Percentiles rank a stretch among this genome's conserved stretches.
Evolutionary conservation across 2,113 vertebrate species (phyloP).

Genomic region (Sebastes schlegelii): DNA sequence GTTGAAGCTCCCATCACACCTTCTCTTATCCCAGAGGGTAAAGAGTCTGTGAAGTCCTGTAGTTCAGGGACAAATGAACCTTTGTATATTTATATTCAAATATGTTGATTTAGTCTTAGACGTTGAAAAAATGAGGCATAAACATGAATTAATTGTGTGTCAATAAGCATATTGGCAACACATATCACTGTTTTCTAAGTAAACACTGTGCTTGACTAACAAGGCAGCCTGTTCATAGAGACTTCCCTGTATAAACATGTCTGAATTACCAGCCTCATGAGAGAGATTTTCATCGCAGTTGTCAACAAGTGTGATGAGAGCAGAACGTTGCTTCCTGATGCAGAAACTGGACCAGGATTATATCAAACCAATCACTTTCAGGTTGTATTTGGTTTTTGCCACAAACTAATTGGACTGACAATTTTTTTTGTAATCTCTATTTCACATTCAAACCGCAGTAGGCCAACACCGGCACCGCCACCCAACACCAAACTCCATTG

Average conservation of each 20-base stretch:
- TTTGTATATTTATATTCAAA: not conserved
- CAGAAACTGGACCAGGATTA: conserved; percentile 12
- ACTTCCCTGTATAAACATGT: conserved; percentile 21
- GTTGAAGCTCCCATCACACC: conserved; percentile 61
- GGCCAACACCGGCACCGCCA: conserved; percentile 12
- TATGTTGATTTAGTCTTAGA: not conserved
- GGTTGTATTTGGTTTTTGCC: conserved; percentile 7
- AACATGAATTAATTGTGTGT: not conserved
- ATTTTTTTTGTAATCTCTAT: conserved; percentile 26
- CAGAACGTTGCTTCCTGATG: conserved; percentile 11
- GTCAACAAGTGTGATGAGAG: conserved; percentile 49
- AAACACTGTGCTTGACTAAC: not conserved
- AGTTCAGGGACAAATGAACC: not conserved
- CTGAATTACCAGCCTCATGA: not conserved
- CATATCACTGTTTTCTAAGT: not conserved
- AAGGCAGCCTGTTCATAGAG: not conserved
- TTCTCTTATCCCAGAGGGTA: conserved; percentile 51
- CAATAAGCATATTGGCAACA: not conserved
- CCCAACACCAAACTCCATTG: conserved; percentile 29
- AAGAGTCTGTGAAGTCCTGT: not conserved
- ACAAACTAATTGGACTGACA: conserved; percentile 37
- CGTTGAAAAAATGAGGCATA: not conserved
- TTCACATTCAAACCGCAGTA: conserved; percentile 41
- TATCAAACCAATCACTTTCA: conserved; percentile 30
- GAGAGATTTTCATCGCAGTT: conserved; percentile 9